phyloP scores from a whole-genome alignment of 2,888 invertebrate genomes.

The Macaria liturata region DNA sequence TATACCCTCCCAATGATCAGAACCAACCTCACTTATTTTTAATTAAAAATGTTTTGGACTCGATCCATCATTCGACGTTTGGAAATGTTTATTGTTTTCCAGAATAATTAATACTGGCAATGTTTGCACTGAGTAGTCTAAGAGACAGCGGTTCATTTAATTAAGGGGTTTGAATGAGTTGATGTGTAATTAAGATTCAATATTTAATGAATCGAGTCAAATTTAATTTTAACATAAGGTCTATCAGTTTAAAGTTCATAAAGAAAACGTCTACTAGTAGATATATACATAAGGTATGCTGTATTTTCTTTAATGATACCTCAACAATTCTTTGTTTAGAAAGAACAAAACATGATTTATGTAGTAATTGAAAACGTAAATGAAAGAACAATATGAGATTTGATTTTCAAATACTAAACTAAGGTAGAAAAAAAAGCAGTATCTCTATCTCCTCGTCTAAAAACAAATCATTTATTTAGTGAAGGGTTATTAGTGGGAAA shows the following conservation, averaged over 20 bases:
- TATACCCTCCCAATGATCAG: slow-evolving; percentile 17
- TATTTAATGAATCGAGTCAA: too few species aligned
- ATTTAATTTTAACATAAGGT: too few species aligned
- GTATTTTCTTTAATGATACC: too few species aligned
- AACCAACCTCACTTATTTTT: slow-evolving; percentile 45
- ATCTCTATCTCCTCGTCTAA: slow-evolving; percentile 10
- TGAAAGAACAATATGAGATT: too few species aligned
- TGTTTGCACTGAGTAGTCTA: slow-evolving; percentile 11
- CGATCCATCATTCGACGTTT: slow-evolving; percentile 44
- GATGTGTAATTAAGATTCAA: not conserved
- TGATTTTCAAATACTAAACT: too few species aligned
- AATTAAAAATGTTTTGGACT: slow-evolving; percentile 51
- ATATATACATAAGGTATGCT: too few species aligned
- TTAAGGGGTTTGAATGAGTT: not conserved
- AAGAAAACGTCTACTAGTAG: too few species aligned
- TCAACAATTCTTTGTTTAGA: too few species aligned
- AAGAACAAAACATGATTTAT: too few species aligned
- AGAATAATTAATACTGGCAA: slow-evolving; percentile 27
- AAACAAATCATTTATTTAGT: slow-evolving; percentile 21
- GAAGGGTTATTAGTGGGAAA: slow-evolving; percentile 13
- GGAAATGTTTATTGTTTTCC: slow-evolving; percentile 35
- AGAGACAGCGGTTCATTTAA: slow-evolving; percentile 3
- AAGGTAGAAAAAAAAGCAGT: not conserved
- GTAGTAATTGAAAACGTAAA: too few species aligned
- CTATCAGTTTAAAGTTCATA: too few species aligned